Percentiles rank a stretch among this genome's conserved stretches.
phyloP scores from a whole-genome alignment of 2,888 invertebrate species.

The Hyalella azteca region DNA sequence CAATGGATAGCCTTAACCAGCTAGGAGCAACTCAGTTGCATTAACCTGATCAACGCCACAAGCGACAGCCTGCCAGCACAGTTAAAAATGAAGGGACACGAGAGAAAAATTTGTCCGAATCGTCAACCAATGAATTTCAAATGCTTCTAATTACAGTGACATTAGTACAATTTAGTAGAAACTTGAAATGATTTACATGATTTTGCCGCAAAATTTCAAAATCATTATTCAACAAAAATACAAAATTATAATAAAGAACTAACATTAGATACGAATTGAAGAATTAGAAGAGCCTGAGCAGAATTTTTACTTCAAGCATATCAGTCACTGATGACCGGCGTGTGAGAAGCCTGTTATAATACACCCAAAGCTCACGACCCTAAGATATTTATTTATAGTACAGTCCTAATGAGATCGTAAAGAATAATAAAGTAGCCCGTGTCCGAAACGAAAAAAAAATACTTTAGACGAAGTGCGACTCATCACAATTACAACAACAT shows the following conservation, averaged over 20 bases:
- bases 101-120: background rate
- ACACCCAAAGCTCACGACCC: background rate
- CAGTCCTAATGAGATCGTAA: constrained; percentile 12
- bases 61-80: background rate
- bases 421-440: background rate
- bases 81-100: background rate
- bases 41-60: background rate
- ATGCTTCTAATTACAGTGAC: background rate
- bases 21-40: background rate
- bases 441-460: background rate
- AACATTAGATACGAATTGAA: background rate
- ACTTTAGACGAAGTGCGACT: background rate
- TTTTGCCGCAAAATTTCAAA: background rate
- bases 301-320: background rate
- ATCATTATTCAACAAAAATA: background rate
- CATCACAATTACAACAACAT: background rate
- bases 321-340: background rate
- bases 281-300: background rate
- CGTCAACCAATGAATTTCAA: background rate
- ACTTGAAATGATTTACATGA: background rate
- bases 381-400: background rate
- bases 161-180: background rate
- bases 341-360: background rate
- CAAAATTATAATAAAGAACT: background rate
- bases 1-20: constrained; percentile 9